These are phyloP conservation scores for Eristalis arbustorum DNA, from an alignment of 2,888 invertebrate genomes.

Conservation along the genomic window DNA sequence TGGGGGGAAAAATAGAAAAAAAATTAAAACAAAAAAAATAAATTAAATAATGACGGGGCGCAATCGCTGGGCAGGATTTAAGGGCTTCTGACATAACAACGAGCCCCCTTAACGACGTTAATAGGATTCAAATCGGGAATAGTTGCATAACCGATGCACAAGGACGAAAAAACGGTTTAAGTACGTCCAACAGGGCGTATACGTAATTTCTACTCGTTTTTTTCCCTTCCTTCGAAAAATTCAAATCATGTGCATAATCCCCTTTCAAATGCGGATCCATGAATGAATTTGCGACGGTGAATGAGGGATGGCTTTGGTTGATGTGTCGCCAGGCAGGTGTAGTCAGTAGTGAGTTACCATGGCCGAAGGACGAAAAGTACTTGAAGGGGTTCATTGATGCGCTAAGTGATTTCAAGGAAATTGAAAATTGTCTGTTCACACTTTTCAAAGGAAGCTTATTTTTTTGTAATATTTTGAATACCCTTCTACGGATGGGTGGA, in stretches of 20 bases:
- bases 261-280: neutral
- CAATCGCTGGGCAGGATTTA: neutral
- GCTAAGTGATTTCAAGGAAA: too few species aligned
- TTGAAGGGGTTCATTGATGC: neutral
- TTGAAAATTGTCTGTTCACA: too few species aligned
- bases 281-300: neutral
- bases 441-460: too few species aligned
- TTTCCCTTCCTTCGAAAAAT: neutral
- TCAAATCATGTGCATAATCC: neutral
- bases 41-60: neutral
- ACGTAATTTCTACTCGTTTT: conserved; percentile 1
- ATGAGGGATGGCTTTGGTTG: neutral
- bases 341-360: neutral
- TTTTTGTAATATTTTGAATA: too few species aligned
- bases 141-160: neutral
- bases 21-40: too few species aligned
- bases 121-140: neutral
- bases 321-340: neutral
- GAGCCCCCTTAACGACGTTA: neutral
- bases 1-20: neutral
- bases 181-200: neutral
- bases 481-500: too few species aligned
- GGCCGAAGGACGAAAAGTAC: neutral
- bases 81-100: neutral
- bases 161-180: neutral